Evolutionary conservation across 2,797 vertebrate genomes (phyloP), one percentile per base, ranked within the genome.

Genomic region (Valencia hispanica): DNA sequence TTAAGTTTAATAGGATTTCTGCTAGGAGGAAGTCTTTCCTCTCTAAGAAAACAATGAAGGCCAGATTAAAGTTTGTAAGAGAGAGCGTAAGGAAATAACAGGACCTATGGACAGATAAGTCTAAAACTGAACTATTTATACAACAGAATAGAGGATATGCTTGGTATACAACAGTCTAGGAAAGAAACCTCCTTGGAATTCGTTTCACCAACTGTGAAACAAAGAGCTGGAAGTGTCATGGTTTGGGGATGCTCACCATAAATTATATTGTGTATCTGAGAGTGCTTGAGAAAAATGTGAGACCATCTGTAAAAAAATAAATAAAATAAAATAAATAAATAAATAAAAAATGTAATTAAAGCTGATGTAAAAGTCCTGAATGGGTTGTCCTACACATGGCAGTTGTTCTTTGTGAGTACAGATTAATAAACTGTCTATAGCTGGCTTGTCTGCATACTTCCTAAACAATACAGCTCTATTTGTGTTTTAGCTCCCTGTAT

Each of bases 401-500:
- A 0, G 41, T 27, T 45, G 14, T n/a, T 66, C 2, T 41, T 25
- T n/a, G 15, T 25, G 14, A 41, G 25, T 39, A 30, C 55, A 79
- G 34, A 17, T 2, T 1, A 18, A 41, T 12, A 14, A 8, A 63
- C 41, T 69, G 50, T 20, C 20, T 57, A 2, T 36, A 14, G 1
- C 22, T 73, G 17, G 32, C 15, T 43, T 51, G 27, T 68, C 55
- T 48, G 39, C 32, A 27, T 74, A 53, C 14, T 5, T 83, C 11
- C 47, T 39, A 63, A 25, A 17, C 36, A 57, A n/a, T 17, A 6
- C 43, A 39, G n/a, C 12, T 78, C 18, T 83, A 47, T 87, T 68
- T 92, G 39, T 94, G 90, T 93, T 93, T 22, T 89, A 99, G 98
- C 97, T 74, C 98, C 98, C 6, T 99, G 98, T 91, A 87, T 87